Base-by-base conservation (phyloP, 1,140 invertebrate genomes). In the Agrilus planipennis region DNA sequence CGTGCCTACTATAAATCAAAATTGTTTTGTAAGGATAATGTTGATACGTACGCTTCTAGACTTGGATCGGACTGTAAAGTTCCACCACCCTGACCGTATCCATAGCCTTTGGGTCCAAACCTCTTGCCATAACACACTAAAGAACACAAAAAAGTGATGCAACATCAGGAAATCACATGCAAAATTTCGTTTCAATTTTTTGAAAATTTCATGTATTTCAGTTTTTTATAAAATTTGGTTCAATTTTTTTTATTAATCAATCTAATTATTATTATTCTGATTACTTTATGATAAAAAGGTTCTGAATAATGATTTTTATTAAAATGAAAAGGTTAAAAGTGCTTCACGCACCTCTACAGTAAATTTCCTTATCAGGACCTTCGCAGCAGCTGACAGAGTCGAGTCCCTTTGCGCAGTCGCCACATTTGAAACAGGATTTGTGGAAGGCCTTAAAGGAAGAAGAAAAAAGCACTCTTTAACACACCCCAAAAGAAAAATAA, bases 341-440 rank as follows among this genome's bases (percentile, higher is more conserved):
- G 38, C 32, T 41, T 16, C 23, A 56, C 73, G 65, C 73, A 90
- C 89, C 85, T 88, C 89, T 91, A 73, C 95, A 99, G 71, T 93
- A 98, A 68, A 99, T 89, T 63, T 95, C 84, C 67, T 87, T 89
- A 62, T 96, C 91, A 52, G 93, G 85, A 57, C 81, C 87, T 68
- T 96, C 91, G 64, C 89, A 91, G 70, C 86, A 86, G 67, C 86
- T 91, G 51, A 89, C 84, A 43, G 92, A 96, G 70, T 99, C 94
- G 67, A 99, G 76, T 65, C 89, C 76, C 73, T 96, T 97, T 58
- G 75, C 75, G 72, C 95, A 99, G 53, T 78, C 77, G 57, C 73
- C 85, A 73, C 90, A 93, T 70, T 91, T 91, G 79, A 90, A 94
- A 72, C 89, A 94, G 70, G 86, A 83, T 71, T 75, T 90, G 75